These are phyloP conservation scores for Thryonomys swinderianus DNA, from an alignment of 2,113 vertebrate genomes.

Conservation along the genomic window DNA sequence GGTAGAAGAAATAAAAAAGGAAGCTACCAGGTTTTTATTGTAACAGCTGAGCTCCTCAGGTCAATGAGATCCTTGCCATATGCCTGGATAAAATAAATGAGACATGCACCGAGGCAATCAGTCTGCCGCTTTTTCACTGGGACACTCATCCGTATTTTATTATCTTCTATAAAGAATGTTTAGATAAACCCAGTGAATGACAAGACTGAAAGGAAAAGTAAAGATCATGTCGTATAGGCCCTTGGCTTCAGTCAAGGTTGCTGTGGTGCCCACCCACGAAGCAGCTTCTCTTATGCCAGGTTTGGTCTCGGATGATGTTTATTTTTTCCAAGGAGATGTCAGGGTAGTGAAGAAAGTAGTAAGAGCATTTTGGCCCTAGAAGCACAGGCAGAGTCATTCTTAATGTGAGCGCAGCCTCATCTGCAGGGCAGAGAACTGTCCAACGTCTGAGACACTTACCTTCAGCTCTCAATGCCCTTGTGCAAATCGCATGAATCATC, in stretches of 20 bases:
- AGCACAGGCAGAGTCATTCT: conserved; percentile 71
- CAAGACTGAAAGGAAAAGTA: conserved; percentile 64
- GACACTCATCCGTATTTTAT: conserved; percentile 69
- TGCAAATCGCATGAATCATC: conserved; percentile 83
- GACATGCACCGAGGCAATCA: conserved; percentile 47
- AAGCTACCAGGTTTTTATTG: not conserved
- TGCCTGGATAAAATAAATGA: conserved; percentile 37
- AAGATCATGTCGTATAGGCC: conserved; percentile 46
- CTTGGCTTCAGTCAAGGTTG: conserved; percentile 54
- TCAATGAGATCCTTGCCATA: not conserved
- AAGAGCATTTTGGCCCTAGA: conserved; percentile 64
- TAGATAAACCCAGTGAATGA: conserved; percentile 67
- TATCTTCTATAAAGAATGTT: conserved; percentile 65
- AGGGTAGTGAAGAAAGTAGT: conserved; percentile 22
- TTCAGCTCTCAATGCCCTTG: conserved; percentile 76
- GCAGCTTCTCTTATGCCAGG: conserved; percentile 47
- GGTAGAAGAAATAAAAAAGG: not conserved
- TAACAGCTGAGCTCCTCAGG: not conserved
- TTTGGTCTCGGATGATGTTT: conserved; percentile 68
- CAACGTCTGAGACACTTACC: conserved; percentile 63
- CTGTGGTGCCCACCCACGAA: conserved; percentile 75
- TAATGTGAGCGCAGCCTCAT: conserved; percentile 51
- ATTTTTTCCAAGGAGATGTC: conserved; percentile 12
- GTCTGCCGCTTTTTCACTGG: conserved; percentile 40
- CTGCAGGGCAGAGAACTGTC: conserved; percentile 68